These are phyloP conservation scores for Pseudoips prasinana DNA, from an alignment of 2,888 invertebrate species.

Conservation along the genomic window DNA sequence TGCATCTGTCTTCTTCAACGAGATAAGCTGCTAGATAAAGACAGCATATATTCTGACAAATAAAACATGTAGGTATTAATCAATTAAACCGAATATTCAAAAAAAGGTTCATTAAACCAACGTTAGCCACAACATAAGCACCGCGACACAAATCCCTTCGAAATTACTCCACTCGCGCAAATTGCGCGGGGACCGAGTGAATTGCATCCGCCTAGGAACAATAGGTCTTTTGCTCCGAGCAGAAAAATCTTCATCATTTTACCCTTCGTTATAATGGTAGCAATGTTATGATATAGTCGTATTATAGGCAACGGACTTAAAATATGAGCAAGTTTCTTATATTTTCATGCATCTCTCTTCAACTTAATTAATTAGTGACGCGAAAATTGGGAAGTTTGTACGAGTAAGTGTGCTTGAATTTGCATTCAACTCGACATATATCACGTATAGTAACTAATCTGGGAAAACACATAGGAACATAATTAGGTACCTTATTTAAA, in stretches of 20 bases:
- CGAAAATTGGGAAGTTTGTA: no score
- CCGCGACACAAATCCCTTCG: constrained; percentile 63
- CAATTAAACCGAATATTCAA: constrained; percentile 1
- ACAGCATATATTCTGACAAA: no score
- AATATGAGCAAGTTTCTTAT: constrained; percentile 16
- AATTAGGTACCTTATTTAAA: no score
- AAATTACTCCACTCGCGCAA: constrained; percentile 76
- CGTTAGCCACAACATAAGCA: constrained; percentile 19
- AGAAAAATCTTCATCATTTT: constrained; percentile 66
- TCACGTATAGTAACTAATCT: no score
- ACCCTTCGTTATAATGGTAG: constrained; percentile 55
- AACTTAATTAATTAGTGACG: no score
- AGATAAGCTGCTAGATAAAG: no score
- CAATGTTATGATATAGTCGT: constrained; percentile 36
- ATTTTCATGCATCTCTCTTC: no score
- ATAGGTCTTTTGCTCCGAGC: constrained; percentile 68
- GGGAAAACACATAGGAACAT: no score
- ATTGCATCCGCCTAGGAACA: constrained; percentile 79
- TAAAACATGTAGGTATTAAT: no score
- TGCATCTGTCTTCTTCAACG: no score
- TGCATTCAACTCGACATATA: no score
- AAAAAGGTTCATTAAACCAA: constrained; percentile 35
- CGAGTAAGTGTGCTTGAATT: no score
- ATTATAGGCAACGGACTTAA: constrained; percentile 10
- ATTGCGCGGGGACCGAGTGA: constrained; percentile 75